Evolutionary conservation across 2,113 vertebrate species (phyloP), one percentile per base, ranked within the genome.

Genomic region (Mus spicilegus): DNA sequence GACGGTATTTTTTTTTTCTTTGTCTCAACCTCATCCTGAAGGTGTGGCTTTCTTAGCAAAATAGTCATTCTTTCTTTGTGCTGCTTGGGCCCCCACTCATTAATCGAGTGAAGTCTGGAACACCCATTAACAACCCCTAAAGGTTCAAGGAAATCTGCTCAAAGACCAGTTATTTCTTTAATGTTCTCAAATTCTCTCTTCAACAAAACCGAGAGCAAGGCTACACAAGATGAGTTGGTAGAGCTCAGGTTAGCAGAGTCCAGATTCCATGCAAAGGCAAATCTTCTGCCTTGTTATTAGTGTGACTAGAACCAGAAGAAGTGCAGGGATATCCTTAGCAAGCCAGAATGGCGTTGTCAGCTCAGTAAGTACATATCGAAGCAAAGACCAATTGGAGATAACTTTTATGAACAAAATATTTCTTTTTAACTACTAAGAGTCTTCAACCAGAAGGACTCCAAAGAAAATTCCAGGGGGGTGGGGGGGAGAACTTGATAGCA

Each of bases 31-130:
- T 81, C 95, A 67, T 42, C 46, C 86, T 22, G 20, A 81, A 81
- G 86, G 91, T 56, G 94, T 13, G 58, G 46, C 2, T 72, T 94
- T 97, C 80, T 82, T n/a, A 28, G 77, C 89, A 94, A 94, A 95
- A 28, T 72, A 70, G 51, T 75, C 78, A 91, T 65, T 69, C 65
- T 63, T 28, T 75, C 85, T 63, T 92, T 58, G 4, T 0, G 0
- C 24, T 33, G 42, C 12, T 76, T 87, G 42, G 28, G 77, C 70
- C 58, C 39, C 26, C 26, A 26, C 61, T 8, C 63, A 7, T 33
- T 33, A n/a, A 16, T 16, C 30, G 58, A 61, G 51, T 6, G 2
- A 56, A 91, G n/a, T 33, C 78, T 75, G 14, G 63, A 49, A 36
- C 88, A 17, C 16, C 19, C n/a, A 19, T 42, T 17, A 22, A 30